A percentile compares a stretch with the other conserved stretches of the same genome.
These are phyloP conservation scores for Spondyliosoma cantharus DNA, from an alignment of 2,797 vertebrate species.

Conservation along the genomic window DNA sequence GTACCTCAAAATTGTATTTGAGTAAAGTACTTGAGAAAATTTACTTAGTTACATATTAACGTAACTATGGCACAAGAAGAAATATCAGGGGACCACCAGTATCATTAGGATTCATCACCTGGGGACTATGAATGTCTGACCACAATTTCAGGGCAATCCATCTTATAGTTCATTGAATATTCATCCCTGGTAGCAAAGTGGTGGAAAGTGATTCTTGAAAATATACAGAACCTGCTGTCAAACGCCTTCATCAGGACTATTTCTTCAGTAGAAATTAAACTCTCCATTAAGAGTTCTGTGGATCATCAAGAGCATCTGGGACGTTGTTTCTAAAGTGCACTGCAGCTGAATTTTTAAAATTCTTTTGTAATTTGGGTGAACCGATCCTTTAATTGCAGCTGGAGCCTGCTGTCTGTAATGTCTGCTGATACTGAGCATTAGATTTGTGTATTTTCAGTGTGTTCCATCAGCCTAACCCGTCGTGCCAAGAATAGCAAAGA, in stretches of 20 bases:
- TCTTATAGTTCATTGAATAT: background rate
- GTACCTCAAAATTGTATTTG: too few relatives aligned
- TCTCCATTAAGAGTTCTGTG: background rate
- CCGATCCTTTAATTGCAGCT: slow-evolving; percentile 30
- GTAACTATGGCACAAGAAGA: background rate
- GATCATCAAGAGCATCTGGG: slow-evolving; percentile 9
- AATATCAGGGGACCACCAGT: background rate
- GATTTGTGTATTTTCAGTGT: slow-evolving; percentile 56
- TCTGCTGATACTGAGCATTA: slow-evolving; percentile 31
- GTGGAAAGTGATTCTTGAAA: background rate
- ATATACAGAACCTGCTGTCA: slow-evolving; percentile 1
- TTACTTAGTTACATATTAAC: too few relatives aligned
- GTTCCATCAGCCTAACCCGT: slow-evolving; percentile 30
- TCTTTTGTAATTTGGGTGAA: slow-evolving; percentile 34
- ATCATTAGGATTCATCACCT: background rate
- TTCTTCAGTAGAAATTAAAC: slow-evolving; percentile 6
- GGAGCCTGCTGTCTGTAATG: slow-evolving; percentile 34
- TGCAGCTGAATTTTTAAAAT: slow-evolving; percentile 18
- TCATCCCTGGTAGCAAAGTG: background rate
- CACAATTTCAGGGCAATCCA: background rate
- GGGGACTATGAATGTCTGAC: background rate
- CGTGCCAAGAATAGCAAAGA: slow-evolving; percentile 75
- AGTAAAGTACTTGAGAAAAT: too few relatives aligned
- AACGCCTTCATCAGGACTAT: background rate
- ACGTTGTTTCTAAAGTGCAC: slow-evolving; percentile 15